Evolutionary conservation across 2,888 invertebrate genomes (phyloP).

Genomic region (Poecilobothrus nobilitatus): DNA sequence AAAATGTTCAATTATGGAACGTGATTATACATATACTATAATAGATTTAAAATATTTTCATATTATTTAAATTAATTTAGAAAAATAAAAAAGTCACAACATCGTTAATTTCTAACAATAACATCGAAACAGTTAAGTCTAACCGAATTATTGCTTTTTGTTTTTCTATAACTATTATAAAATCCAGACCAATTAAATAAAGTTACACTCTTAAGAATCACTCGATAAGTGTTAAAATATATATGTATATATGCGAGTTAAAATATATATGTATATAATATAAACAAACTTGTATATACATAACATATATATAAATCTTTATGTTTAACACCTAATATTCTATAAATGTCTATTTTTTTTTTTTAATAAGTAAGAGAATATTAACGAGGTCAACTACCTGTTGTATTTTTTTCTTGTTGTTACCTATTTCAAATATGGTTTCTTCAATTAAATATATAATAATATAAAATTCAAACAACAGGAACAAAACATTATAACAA

Average conservation of each 20-base stretch:
- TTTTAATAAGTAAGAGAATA: background rate
- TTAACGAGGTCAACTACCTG: background rate
- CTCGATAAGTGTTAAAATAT: too few relatives aligned
- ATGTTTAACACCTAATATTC: background rate
- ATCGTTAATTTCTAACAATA: too few relatives aligned
- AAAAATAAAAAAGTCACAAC: too few relatives aligned
- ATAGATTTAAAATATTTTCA: background rate
- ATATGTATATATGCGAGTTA: background rate
- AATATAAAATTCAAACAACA: background rate
- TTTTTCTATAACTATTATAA: too few relatives aligned
- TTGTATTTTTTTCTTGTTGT: background rate
- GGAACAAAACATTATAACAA: background rate
- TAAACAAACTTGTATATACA: too few relatives aligned
- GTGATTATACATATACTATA: background rate
- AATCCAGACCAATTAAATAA: too few relatives aligned
- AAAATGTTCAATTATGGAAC: background rate
- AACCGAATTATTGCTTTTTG: too few relatives aligned
- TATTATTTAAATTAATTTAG: background rate
- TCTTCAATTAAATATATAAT: too few relatives aligned
- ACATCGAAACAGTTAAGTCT: too few relatives aligned
- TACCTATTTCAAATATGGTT: background rate
- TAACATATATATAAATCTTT: background rate
- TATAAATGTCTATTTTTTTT: too few relatives aligned
- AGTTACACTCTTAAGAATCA: too few relatives aligned
- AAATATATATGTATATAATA: too few relatives aligned